Percentiles rank a stretch among this genome's conserved stretches.
phyloP scores from a whole-genome alignment of 1,140 invertebrate genomes.

The Phocides pigmalion region DNA sequence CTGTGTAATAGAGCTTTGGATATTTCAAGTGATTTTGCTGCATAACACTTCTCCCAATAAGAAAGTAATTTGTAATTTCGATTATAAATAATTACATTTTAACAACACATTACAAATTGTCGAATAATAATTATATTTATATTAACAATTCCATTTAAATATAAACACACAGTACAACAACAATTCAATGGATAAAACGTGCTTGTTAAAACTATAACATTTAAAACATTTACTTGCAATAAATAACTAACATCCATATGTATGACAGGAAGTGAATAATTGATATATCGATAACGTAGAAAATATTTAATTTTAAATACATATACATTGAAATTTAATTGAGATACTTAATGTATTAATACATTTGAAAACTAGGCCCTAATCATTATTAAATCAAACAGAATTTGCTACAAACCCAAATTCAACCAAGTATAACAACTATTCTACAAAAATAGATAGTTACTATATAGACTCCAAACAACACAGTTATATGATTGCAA shows the following conservation, averaged over 20 bases:
- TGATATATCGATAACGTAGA: neutral
- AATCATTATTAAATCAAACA: neutral
- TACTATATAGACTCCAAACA: too few species aligned
- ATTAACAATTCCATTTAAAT: conserved; percentile 28
- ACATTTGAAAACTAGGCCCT: neutral
- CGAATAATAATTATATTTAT: conserved; percentile 19
- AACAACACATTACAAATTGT: conserved; percentile 2
- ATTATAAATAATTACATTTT: neutral
- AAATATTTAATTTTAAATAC: neutral
- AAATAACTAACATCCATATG: neutral
- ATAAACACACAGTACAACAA: conserved; percentile 48
- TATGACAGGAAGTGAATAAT: conserved; percentile 12
- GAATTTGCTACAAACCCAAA: neutral
- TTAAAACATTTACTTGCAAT: conserved; percentile 15
- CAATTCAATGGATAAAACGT: conserved; percentile 37
- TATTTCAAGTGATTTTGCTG: too few species aligned
- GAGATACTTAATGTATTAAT: neutral
- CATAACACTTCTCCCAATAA: too few species aligned
- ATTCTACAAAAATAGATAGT: too few species aligned
- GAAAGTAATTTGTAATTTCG: neutral
- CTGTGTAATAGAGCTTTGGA: too few species aligned
- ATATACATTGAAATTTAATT: conserved; percentile 3
- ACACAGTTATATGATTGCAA: too few species aligned
- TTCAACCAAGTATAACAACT: neutral
- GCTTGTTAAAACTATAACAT: conserved; percentile 27